phyloP scores from a whole-genome alignment of 2,888 invertebrate genomes.

The Stomorhina lunata region DNA sequence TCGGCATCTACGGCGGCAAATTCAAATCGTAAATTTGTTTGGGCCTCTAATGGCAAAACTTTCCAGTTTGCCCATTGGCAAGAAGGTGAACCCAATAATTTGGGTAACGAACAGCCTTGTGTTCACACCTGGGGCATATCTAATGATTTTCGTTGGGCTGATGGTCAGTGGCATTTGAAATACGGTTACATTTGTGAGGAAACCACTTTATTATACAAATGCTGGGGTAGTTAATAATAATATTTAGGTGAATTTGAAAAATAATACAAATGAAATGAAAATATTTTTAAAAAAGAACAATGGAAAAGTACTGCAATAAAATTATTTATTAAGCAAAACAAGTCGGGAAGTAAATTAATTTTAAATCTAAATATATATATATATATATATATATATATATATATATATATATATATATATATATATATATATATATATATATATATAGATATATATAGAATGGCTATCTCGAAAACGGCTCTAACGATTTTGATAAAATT shows the following conservation, averaged over 20 bases:
- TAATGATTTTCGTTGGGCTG: conserved; percentile 51
- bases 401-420: too few relatives aligned
- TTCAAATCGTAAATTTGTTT: conserved; percentile 37
- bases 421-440: too few relatives aligned
- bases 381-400: too few relatives aligned
- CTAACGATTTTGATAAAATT: too few relatives aligned
- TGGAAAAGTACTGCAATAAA: too few relatives aligned
- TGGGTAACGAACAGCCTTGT: conserved; percentile 40
- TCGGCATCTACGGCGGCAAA: conserved; percentile 43
- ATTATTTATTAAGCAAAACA: too few relatives aligned
- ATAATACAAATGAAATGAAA: neutral
- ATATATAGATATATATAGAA: too few relatives aligned
- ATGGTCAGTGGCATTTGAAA: conserved; percentile 47
- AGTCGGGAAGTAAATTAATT: too few relatives aligned
- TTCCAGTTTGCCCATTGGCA: conserved; percentile 51
- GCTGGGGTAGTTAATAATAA: conserved; percentile 33
- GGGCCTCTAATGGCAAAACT: conserved; percentile 41
- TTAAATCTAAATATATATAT: too few relatives aligned
- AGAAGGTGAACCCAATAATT: conserved; percentile 47
- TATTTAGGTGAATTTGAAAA: neutral
- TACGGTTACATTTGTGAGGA: conserved; percentile 50
- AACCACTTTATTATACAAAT: conserved; percentile 39
- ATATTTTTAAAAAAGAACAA: too few relatives aligned
- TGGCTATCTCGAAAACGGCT: too few relatives aligned
- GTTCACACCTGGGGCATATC: conserved; percentile 50